Evolutionary conservation across 2,113 vertebrate species (phyloP).

Genomic region (Boulengeromyrus knoepffleri): DNA sequence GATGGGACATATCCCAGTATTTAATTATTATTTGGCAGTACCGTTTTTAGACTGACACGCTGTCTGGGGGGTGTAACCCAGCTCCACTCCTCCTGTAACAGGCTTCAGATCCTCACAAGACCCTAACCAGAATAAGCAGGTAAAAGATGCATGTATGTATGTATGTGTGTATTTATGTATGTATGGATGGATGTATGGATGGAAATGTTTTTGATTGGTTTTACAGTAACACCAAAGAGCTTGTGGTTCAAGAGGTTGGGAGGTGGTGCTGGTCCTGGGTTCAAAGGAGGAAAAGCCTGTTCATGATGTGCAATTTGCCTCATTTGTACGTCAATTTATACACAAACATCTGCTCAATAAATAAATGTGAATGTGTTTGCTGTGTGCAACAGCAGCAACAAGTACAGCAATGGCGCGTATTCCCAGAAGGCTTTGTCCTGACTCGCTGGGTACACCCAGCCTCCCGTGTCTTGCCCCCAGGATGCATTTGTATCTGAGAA

Average conservation of each 20-base stretch:
- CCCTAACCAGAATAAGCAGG: not conserved
- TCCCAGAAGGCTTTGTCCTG: not conserved
- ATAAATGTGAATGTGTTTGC: not conserved
- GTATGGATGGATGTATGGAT: not conserved
- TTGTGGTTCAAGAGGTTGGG: not conserved
- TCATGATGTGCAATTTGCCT: not conserved
- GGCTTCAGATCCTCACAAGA: not conserved
- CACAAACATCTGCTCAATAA: not conserved
- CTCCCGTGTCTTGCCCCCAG: not conserved
- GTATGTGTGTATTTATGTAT: not conserved
- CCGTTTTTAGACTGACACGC: not conserved
- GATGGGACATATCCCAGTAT: not conserved
- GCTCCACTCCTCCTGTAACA: not conserved
- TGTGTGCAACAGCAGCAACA: not conserved
- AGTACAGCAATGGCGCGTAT: not conserved
- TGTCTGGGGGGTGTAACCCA: not conserved
- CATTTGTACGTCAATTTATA: not conserved
- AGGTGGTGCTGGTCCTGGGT: not conserved
- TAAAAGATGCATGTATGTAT: not conserved
- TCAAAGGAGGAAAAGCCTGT: not conserved
- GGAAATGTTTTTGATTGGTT: not conserved
- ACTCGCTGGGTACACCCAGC: not conserved
- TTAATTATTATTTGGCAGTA: not conserved
- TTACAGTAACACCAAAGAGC: not conserved
- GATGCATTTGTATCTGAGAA: not conserved